Evolutionary conservation across 2,888 invertebrate genomes (phyloP).

Genomic region (Hypolimnas misippus): DNA sequence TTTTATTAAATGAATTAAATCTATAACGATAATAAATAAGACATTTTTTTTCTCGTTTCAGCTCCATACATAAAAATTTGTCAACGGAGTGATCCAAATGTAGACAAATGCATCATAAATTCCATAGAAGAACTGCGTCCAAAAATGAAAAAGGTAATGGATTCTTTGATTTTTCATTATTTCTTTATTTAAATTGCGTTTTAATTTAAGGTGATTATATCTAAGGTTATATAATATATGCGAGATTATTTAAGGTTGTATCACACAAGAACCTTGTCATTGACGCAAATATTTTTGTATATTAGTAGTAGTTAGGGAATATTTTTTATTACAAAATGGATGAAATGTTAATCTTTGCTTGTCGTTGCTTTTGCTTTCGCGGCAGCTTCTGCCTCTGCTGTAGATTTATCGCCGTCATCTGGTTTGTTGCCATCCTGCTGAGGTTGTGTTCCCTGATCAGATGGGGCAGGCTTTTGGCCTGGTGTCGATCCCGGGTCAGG

Average conservation of each 20-base stretch:
- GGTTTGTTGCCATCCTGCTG: not conserved
- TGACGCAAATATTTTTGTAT: no score
- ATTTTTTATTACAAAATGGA: no score
- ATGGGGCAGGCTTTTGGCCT: not conserved
- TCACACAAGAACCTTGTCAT: no score
- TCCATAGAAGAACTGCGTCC: constrained; percentile 84
- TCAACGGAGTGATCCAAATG: constrained; percentile 85
- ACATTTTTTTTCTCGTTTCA: constrained; percentile 61
- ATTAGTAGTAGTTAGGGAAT: no score
- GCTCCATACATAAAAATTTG: constrained; percentile 87
- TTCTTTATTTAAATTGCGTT: no score
- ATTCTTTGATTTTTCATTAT: not conserved
- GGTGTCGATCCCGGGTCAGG: not conserved
- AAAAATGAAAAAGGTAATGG: constrained; percentile 80
- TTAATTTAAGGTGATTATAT: no score
- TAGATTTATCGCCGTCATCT: not conserved
- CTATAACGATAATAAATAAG: constrained; percentile 5
- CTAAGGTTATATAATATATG: no score
- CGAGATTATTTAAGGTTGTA: no score
- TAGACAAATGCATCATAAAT: constrained; percentile 85
- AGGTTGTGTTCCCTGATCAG: not conserved
- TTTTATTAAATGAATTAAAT: no score
- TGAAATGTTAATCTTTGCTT: not conserved
- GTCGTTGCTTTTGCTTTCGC: not conserved
- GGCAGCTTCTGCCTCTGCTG: not conserved